Evolutionary conservation across 1,140 invertebrate genomes (phyloP).

Genomic region (Leptestheria dahalacensis): DNA sequence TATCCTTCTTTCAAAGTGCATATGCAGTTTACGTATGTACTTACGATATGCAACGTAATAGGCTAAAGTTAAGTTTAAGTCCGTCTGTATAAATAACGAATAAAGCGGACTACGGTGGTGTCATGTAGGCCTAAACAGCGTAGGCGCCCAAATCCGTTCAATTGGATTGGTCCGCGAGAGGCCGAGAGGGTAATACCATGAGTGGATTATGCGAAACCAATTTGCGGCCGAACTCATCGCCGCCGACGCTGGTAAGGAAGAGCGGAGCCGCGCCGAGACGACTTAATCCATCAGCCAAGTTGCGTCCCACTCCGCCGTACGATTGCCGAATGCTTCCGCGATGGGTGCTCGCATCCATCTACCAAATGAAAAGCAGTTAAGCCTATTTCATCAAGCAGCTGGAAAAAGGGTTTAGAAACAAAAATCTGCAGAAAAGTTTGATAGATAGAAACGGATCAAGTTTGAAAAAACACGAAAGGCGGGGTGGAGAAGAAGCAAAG

Average conservation of each 20-base stretch:
- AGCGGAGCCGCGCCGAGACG: conserved; percentile 44
- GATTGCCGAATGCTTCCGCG: conserved; percentile 40
- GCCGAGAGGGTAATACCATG: conserved; percentile 28
- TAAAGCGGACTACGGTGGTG: too few species aligned
- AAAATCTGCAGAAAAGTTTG: not conserved
- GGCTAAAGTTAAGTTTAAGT: too few species aligned
- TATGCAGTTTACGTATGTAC: too few species aligned
- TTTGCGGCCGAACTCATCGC: conserved; percentile 39
- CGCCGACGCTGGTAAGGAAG: conserved; percentile 65
- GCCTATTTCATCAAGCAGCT: too few species aligned
- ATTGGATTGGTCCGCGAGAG: not conserved
- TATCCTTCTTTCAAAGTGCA: too few species aligned
- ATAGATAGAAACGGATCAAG: not conserved
- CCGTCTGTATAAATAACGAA: too few species aligned
- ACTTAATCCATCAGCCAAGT: conserved; percentile 69
- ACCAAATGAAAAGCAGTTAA: conserved; percentile 16
- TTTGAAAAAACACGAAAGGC: not conserved
- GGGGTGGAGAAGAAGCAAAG: not conserved
- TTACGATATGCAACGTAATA: too few species aligned
- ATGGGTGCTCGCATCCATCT: conserved; percentile 66
- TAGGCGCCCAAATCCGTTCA: not conserved
- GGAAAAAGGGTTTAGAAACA: not conserved
- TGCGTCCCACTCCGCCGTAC: conserved; percentile 76
- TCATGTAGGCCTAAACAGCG: not conserved
- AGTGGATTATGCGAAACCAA: conserved; percentile 28